Percentiles rank a stretch among this genome's conserved stretches.
These are phyloP conservation scores for Nymphalis io DNA, from an alignment of 1,140 invertebrate species.

Conservation along the genomic window DNA sequence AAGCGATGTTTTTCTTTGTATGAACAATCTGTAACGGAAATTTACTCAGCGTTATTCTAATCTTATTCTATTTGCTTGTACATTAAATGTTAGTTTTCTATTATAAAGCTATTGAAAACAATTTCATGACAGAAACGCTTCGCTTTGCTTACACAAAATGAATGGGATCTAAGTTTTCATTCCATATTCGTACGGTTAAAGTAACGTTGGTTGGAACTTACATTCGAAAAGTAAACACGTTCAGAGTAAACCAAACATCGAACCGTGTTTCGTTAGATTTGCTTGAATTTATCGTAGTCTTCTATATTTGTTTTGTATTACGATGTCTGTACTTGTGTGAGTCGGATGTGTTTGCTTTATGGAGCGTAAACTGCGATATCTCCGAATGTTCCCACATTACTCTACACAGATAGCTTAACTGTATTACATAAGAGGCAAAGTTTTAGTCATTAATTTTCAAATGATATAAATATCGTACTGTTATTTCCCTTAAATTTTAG, in stretches of 20 bases:
- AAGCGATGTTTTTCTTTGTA: too few relatives aligned
- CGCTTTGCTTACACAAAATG: neutral
- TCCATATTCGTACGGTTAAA: constrained; percentile 32
- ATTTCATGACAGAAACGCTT: neutral
- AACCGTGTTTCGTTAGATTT: constrained; percentile 47
- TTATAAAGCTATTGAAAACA: constrained; percentile 4
- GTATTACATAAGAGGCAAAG: neutral
- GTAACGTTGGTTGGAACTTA: constrained; percentile 27
- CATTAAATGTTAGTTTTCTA: constrained; percentile 8
- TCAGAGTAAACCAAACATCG: constrained; percentile 48
- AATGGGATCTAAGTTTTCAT: constrained; percentile 27
- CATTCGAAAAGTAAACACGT: constrained; percentile 52
- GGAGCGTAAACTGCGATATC: constrained; percentile 63
- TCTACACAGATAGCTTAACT: constrained; percentile 31
- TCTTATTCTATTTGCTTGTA: neutral
- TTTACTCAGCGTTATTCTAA: neutral
- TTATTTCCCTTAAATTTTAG: neutral
- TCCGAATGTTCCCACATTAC: constrained; percentile 50
- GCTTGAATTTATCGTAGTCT: constrained; percentile 44
- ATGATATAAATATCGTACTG: neutral
- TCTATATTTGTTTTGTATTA: constrained; percentile 54
- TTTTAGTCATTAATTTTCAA: neutral
- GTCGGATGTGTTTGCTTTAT: constrained; percentile 57
- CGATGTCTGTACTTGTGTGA: constrained; percentile 43
- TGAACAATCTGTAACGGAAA: too few relatives aligned